Base-by-base conservation (phyloP, 2,797 vertebrate genomes). In the Pogonophryne albipinna region DNA sequence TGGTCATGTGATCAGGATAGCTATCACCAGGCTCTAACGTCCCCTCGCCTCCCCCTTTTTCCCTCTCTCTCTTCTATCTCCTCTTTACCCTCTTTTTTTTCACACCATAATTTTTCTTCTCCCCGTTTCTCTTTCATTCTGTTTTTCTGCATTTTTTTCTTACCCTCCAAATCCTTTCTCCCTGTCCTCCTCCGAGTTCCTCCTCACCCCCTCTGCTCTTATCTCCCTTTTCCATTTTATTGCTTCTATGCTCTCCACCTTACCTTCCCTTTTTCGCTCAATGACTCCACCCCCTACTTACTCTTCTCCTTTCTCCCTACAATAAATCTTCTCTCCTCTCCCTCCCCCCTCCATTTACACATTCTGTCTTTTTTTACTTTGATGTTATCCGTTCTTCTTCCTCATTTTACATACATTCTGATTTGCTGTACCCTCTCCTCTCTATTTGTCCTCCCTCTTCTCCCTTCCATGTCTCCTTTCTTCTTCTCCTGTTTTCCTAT, bases 1-100 rank as follows among this genome's bases (percentile, higher is more conserved):
- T 78, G 63, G 81, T 89, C 79, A 82, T 79, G 68, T 85, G 82
- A 84, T 65, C 50, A 77, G 52, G 52, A 67, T 49, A 63, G 57
- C 58, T 67, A 51, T 73, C 79, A 72, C 65, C 71, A 69, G 63
- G 62, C 74, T 71, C 76, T 85, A 83, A 81, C 31, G 16, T 78
- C 76, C 69, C 58, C 71, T 61, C 51, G 56, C 57, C n/a, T 16
- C n/a, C 19, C 60, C 14, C 45, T 31, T 31, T 19, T 38, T 10
- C 34, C 19, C 71, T 38, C 42, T 65, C 42, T 65, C 19, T 38
- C n/a, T n/a, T 82, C 10, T 66, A 56, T 76, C 51, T 31, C 76
- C 10, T 53, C 67, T 51, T 53, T 58, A 42, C 57, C 52, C 9
- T 23, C 50, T 62, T 62, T 74, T 62, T 74, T 72, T 75, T 56